Percentiles rank a stretch among this genome's conserved stretches.
These are phyloP conservation scores for Salvelinus fontinalis DNA, from an alignment of 2,113 vertebrate species.

Conservation along the genomic window DNA sequence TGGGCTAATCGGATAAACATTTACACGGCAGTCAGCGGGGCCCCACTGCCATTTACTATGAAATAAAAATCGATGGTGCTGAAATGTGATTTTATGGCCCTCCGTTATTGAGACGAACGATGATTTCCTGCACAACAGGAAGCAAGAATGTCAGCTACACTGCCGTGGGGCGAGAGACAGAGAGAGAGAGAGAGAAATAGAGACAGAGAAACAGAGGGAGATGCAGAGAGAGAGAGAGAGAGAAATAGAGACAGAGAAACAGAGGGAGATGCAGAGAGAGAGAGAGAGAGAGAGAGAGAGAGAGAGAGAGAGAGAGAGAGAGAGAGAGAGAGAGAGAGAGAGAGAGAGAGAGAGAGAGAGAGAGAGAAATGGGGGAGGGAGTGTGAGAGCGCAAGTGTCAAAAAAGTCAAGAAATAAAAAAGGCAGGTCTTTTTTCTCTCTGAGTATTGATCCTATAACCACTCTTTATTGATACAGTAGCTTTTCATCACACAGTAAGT, in stretches of 20 bases:
- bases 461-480: no score
- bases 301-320: no score
- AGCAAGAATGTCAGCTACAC: constrained; percentile 60
- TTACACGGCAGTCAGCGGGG: constrained; percentile 66
- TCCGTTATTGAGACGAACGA: constrained; percentile 63
- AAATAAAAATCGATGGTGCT: constrained; percentile 77
- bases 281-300: no score
- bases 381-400: neutral
- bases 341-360: neutral
- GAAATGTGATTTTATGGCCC: constrained; percentile 65
- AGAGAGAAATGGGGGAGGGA: neutral
- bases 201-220: no score
- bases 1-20: constrained; percentile 76
- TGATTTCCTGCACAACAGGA: constrained; percentile 63
- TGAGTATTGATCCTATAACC: no score
- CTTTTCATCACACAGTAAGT: no score
- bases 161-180: no score
- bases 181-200: no score
- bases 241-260: no score
- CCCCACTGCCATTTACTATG: constrained; percentile 76
- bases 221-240: no score
- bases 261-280: neutral
- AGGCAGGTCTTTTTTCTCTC: neutral
- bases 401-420: neutral
- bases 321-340: no score